phyloP scores from a whole-genome alignment of 2,113 vertebrate genomes.

The Bos javanicus region DNA sequence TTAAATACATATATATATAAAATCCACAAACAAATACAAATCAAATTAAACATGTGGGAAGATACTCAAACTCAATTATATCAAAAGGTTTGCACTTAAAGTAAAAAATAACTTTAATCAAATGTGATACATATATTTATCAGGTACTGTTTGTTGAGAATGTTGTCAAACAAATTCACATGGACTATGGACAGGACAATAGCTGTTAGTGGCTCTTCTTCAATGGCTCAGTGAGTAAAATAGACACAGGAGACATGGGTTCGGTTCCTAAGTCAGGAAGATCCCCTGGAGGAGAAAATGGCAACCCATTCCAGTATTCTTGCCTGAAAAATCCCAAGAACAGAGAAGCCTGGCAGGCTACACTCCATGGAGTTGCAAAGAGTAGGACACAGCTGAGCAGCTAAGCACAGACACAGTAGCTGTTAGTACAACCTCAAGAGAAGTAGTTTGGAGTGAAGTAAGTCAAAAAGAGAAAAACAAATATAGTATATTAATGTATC shows the following conservation, averaged over 20 bases:
- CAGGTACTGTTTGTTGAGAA: not conserved
- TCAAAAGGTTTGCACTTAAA: not conserved
- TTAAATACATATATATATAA: not conserved
- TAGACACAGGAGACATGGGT: not conserved
- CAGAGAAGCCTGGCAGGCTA: no score
- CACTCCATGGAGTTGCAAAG: no score
- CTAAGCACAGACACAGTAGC: no score
- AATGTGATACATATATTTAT: not conserved
- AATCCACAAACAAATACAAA: not conserved
- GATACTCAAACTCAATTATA: not conserved
- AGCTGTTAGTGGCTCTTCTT: not conserved
- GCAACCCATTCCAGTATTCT: not conserved
- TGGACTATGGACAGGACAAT: not conserved
- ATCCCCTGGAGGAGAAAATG: not conserved
- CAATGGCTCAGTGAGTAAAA: not conserved
- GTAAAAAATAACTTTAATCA: not conserved
- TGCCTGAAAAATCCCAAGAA: not conserved
- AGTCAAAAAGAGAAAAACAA: no score
- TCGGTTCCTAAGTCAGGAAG: not conserved
- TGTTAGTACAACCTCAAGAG: no score
- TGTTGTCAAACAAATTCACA: not conserved
- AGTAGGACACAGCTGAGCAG: no score
- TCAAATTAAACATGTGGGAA: not conserved
- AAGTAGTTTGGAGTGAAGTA: no score
- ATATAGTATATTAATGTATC: no score